Evolutionary conservation across 1,140 invertebrate genomes (phyloP), one percentile per base, ranked within the genome.

Genomic region (Ooceraea biroi): DNA sequence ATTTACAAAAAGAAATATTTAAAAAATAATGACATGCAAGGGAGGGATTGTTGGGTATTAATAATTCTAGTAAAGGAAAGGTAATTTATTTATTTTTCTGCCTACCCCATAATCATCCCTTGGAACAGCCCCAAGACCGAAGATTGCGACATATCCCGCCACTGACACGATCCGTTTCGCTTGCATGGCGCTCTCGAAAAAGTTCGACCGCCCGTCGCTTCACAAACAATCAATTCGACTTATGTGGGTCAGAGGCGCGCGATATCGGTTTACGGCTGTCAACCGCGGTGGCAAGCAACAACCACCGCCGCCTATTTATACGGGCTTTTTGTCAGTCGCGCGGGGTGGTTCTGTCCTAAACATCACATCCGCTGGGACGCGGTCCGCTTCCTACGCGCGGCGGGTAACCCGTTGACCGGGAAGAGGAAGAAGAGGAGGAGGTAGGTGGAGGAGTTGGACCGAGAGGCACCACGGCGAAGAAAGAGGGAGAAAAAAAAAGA

Each of bases 311-410:
- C 85, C 90, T 91, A 91, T 91, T 91, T 90, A 92, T 85, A 91
- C 88, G 63, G 22, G 85, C 82, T 91, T 91, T 92, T 91, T 89
- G 84, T 83, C 84, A 82, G 74, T 41, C 3, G 52, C 3, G 52
- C 78, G 63, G 76, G 76, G 76, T 80, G 76, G 50, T 71, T 80
- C 76, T 87, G 85, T 86, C 82, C 83, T 90, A 92, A 92, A 92
- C 92, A 92, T 92, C 89, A 91, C 91, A 92, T 92, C 92, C 92
- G 92, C 80, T 71, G 84, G 89, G 86, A 86, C 88, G 55, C 14
- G 41, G 7, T 36, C 36, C 50, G 87, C 84, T 88, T 89, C 78
- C 88, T 88, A 57, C 69, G 66, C 36, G 7, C 36, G 36, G 36
- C 36, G 36, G 77, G 55, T 58, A 36, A 36, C 19, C 30, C 73